These are phyloP conservation scores for Acholoe squamosa DNA, from an alignment of 2,888 invertebrate species.

Conservation along the genomic window DNA sequence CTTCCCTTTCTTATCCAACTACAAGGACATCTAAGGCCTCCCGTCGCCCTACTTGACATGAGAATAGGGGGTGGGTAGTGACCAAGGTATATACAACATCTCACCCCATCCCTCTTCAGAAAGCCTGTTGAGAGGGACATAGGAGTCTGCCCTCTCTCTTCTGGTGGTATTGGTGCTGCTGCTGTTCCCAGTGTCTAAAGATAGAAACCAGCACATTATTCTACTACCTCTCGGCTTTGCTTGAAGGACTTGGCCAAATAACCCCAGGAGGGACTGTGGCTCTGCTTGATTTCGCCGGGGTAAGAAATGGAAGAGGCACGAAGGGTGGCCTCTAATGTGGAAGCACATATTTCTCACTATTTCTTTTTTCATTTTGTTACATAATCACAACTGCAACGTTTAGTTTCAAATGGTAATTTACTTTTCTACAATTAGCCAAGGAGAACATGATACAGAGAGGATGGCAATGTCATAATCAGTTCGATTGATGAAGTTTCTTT, in stretches of 20 bases:
- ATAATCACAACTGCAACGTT: too few relatives aligned
- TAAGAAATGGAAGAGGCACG: too few relatives aligned
- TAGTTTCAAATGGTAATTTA: too few relatives aligned
- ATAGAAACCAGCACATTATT: not conserved
- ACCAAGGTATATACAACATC: not conserved
- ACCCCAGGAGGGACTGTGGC: not conserved
- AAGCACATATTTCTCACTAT: too few relatives aligned
- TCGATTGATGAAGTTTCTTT: too few relatives aligned
- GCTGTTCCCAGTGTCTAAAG: not conserved
- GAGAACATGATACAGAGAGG: too few relatives aligned
- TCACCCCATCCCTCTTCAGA: not conserved
- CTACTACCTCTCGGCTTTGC: not conserved
- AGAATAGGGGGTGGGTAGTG: conserved; percentile 9
- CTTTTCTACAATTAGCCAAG: too few relatives aligned
- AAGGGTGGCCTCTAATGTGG: too few relatives aligned
- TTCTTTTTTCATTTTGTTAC: too few relatives aligned
- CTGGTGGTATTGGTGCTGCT: not conserved
- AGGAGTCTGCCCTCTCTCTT: not conserved
- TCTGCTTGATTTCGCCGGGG: too few relatives aligned
- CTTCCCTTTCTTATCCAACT: not conserved
- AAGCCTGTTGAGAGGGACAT: not conserved
- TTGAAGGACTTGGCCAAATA: not conserved
- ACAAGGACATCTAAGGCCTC: not conserved
- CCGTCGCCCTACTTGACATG: not conserved
- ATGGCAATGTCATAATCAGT: too few relatives aligned